Conservation (phyloP, 1,140 invertebrate species). For the Drosophila busckii region DNA sequence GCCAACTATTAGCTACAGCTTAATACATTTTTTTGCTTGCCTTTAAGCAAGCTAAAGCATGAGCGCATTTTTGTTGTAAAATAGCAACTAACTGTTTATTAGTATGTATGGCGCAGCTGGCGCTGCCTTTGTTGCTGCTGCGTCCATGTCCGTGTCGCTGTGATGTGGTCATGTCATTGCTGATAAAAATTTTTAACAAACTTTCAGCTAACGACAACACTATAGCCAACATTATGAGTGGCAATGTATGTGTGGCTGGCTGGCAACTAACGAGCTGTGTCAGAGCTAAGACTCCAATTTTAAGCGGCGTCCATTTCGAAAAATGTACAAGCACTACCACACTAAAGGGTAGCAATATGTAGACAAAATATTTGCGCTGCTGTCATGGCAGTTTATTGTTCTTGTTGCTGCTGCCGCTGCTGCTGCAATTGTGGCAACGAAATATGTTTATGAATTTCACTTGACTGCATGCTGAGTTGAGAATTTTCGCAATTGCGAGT, state of each 20-base stretch:
- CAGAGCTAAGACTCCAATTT: conserved; percentile 9
- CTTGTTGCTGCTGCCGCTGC: conserved; percentile 2
- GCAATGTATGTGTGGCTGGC: conserved; percentile 11
- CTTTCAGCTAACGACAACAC: conserved; percentile 72
- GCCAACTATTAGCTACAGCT: no score
- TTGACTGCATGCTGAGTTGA: background rate
- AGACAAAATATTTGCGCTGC: conserved; percentile 68
- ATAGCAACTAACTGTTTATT: conserved; percentile 59
- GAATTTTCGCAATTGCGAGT: conserved; percentile 18
- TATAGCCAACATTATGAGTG: conserved; percentile 15
- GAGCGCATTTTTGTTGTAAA: no score
- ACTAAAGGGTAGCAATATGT: conserved; percentile 20
- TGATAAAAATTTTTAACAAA: conserved; percentile 74
- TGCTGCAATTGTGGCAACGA: conserved; percentile 20
- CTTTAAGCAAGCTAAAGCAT: no score
- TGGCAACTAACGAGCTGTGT: conserved; percentile 25
- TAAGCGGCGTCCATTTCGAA: conserved; percentile 52
- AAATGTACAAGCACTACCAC: conserved; percentile 69
- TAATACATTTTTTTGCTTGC: no score
- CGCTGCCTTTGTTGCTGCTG: conserved; percentile 27
- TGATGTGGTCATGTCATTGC: conserved; percentile 75
- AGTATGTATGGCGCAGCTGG: conserved; percentile 55
- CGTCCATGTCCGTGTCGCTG: conserved; percentile 37
- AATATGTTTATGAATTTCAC: conserved; percentile 32
- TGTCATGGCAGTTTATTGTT: conserved; percentile 68